phyloP scores from a whole-genome alignment of 1,140 invertebrate species.

The Bombus breviceps region DNA sequence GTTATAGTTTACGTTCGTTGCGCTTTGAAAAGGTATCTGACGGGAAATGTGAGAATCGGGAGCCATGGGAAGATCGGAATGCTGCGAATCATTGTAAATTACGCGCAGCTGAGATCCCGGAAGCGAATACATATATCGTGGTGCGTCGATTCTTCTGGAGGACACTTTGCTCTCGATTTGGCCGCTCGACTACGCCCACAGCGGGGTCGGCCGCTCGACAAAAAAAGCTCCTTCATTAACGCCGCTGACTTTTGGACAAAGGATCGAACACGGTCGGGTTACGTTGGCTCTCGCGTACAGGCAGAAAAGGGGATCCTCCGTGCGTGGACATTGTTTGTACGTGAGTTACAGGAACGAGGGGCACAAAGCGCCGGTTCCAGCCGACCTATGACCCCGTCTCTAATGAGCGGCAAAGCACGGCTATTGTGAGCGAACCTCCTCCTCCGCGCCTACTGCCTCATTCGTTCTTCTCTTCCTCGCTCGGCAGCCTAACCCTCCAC shows the following conservation, averaged over 20 bases:
- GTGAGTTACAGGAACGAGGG: slow-evolving; percentile 59
- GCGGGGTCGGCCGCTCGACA: background rate
- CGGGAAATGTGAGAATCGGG: background rate
- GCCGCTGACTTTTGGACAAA: slow-evolving; percentile 49
- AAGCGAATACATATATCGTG: slow-evolving; percentile 15
- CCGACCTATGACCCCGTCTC: slow-evolving; percentile 73
- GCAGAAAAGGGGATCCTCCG: slow-evolving; percentile 41
- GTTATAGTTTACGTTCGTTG: background rate
- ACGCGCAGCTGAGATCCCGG: slow-evolving; percentile 4
- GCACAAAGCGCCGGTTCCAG: slow-evolving; percentile 63
- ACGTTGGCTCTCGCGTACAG: slow-evolving; percentile 16
- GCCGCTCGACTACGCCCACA: slow-evolving; percentile 29
- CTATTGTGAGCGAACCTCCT: slow-evolving; percentile 73
- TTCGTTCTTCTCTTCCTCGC: slow-evolving; percentile 30
- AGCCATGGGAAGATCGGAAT: too few species aligned
- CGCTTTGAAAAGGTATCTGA: rapidly evolving
- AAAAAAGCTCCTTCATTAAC: slow-evolving; percentile 49
- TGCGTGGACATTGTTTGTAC: slow-evolving; percentile 66
- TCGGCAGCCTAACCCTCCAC: slow-evolving; percentile 11
- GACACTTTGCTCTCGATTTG: slow-evolving; percentile 36
- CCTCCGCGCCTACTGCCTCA: slow-evolving; percentile 51
- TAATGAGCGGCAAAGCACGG: slow-evolving; percentile 78
- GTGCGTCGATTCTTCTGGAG: slow-evolving; percentile 3
- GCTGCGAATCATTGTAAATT: background rate
- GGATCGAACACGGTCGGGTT: slow-evolving; percentile 43